phyloP scores from a whole-genome alignment of 2,797 vertebrate genomes.

The Mormyrops boulengeri region DNA sequence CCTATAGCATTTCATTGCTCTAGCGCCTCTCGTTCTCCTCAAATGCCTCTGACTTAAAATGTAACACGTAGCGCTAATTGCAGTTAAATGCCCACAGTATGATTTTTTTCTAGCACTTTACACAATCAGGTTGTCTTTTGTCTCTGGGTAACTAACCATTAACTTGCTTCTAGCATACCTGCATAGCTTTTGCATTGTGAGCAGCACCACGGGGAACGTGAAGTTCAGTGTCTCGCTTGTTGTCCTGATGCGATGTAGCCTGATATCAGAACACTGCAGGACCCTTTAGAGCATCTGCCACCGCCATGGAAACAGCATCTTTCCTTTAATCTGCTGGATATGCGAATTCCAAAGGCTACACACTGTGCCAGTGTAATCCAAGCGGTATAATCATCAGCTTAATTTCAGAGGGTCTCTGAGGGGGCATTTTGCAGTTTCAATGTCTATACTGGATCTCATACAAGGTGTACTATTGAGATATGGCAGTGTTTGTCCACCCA shows the following conservation, averaged over 20 bases:
- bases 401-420: neutral
- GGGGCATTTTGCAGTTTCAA: neutral
- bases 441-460: neutral
- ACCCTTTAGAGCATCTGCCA: neutral
- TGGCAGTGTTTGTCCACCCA: neutral
- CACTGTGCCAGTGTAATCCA: neutral
- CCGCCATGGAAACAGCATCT: neutral
- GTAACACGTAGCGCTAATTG: neutral
- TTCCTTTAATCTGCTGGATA: neutral
- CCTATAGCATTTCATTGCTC: neutral
- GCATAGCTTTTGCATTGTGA: neutral
- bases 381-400: neutral
- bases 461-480: neutral
- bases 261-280: neutral
- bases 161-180: neutral
- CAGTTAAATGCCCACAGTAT: neutral
- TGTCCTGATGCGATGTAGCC: neutral
- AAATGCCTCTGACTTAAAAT: neutral
- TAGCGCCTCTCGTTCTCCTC: neutral
- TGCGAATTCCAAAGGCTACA: neutral
- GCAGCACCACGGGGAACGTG: neutral
- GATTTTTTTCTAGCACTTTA: neutral
- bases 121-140: neutral
- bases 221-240: neutral
- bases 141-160: slow-evolving; percentile 8